These are phyloP conservation scores for Arbacia lixula DNA, from an alignment of 53 echinoderm and acorn worm genomes.

Conservation along the genomic window DNA sequence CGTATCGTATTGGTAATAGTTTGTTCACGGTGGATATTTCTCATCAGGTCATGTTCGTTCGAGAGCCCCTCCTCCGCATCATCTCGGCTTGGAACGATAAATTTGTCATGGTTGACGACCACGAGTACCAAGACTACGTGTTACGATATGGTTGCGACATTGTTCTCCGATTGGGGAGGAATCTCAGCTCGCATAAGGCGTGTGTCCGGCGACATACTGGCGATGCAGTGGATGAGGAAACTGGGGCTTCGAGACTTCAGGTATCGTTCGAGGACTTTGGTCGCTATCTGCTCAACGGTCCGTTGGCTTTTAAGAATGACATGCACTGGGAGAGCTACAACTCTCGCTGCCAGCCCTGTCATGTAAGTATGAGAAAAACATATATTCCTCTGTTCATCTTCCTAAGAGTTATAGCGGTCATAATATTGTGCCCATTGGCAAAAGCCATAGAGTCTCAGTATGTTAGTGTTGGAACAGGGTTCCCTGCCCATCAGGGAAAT, in stretches of 20 bases:
- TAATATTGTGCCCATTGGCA: too few species aligned
- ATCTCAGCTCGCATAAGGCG: constrained; percentile 14
- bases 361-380: constrained; percentile 9
- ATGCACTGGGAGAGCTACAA: constrained; percentile 90
- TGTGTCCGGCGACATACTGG: background rate
- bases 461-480: too few species aligned
- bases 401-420: too few species aligned
- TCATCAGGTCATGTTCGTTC: constrained; percentile 66
- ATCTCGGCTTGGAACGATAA: constrained; percentile 75
- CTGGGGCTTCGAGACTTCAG: background rate
- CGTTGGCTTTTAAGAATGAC: constrained; percentile 47
- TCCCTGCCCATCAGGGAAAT: too few species aligned
- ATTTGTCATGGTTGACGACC: constrained; percentile 42
- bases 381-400: too few species aligned
- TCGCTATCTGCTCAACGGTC: constrained; percentile 48
- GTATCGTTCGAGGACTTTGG: constrained; percentile 67
- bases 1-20: too few species aligned
- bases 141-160: constrained; percentile 44
- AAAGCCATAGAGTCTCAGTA: too few species aligned
- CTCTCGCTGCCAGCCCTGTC: constrained; percentile 78
- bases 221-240: background rate
- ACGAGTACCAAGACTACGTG: constrained; percentile 42
- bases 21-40: too few species aligned
- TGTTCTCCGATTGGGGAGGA: background rate
- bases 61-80: constrained; percentile 65